Evolutionary conservation across 2,113 vertebrate genomes (phyloP).

Genomic region (Zosterops japonicus): DNA sequence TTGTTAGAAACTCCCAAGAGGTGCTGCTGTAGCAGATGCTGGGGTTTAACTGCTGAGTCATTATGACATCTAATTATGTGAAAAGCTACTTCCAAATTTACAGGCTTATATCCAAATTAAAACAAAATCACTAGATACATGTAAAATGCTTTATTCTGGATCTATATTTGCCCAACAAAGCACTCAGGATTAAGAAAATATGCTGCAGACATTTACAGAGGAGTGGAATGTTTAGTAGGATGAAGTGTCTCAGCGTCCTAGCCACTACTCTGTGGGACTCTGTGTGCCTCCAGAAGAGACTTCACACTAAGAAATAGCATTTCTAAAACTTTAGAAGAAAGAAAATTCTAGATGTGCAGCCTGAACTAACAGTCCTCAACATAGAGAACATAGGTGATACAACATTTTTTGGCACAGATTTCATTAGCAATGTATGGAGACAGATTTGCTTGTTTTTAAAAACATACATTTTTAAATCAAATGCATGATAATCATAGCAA

Average conservation of each 20-base stretch:
- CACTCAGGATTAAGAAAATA: not conserved
- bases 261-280: not conserved
- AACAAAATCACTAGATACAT: not conserved
- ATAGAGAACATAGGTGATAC: not conserved
- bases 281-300: not conserved
- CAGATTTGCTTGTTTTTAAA: not conserved
- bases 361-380: not conserved
- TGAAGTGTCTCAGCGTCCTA: not conserved
- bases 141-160: not conserved
- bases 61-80: slow-evolving; percentile 36
- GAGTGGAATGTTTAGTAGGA: not conserved
- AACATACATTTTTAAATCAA: not conserved
- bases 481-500: not conserved
- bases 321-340: not conserved
- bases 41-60: slow-evolving; percentile 65
- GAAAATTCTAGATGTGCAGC: not conserved
- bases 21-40: not conserved
- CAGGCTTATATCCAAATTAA: slow-evolving; percentile 5
- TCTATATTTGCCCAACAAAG: not conserved
- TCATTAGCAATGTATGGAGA: not conserved
- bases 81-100: slow-evolving; percentile 21
- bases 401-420: not conserved
- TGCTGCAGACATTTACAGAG: not conserved
- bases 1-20: slow-evolving; percentile 74
- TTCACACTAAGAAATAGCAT: not conserved